Evolutionary conservation across 2,888 invertebrate species (phyloP).

Genomic region (Notodonta dromedarius): DNA sequence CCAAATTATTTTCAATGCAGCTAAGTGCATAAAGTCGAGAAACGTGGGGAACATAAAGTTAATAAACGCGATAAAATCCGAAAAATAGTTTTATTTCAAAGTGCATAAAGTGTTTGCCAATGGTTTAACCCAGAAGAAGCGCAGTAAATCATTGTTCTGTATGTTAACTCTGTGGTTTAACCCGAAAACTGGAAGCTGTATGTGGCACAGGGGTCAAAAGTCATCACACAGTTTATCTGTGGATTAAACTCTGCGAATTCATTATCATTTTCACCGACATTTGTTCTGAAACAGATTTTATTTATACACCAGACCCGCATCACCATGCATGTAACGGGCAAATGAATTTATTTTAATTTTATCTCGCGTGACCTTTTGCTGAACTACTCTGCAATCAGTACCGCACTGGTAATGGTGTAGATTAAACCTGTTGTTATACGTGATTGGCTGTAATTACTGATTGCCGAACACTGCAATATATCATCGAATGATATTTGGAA

Average conservation of each 20-base stretch:
- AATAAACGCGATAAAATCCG: no score
- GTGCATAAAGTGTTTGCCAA: neutral
- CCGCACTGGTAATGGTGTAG: neutral
- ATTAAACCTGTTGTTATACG: neutral
- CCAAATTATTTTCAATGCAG: no score
- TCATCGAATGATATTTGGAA: neutral
- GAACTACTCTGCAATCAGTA: neutral
- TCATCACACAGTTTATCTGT: no score
- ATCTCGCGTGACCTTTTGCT: neutral
- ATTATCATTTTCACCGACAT: neutral
- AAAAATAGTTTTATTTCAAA: no score
- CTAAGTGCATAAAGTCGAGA: no score
- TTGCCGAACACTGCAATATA: neutral
- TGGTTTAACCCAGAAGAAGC: neutral
- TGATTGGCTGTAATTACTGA: neutral
- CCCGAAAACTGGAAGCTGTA: neutral
- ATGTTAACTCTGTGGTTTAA: no score
- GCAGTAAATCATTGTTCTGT: neutral
- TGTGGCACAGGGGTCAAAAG: neutral
- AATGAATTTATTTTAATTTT: neutral
- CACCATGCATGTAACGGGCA: neutral
- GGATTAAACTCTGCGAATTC: neutral
- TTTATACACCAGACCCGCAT: neutral
- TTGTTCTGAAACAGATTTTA: neutral
- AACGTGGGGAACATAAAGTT: no score